These are phyloP conservation scores for Apogon hyalosoma DNA, from an alignment of 2,797 vertebrate genomes.

Conservation along the genomic window DNA sequence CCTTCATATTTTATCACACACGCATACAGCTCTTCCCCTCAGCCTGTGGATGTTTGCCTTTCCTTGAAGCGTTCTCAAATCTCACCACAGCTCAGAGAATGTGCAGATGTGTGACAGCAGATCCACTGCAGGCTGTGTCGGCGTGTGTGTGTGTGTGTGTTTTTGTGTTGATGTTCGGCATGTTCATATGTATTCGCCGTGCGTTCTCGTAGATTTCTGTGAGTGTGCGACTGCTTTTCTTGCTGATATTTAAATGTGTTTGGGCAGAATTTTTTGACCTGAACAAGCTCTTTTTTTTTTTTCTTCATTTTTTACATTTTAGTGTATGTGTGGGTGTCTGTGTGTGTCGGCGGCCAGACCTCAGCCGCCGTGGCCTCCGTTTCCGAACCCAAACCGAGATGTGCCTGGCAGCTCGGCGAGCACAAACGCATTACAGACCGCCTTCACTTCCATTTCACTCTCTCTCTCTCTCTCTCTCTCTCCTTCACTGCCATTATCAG, in stretches of 20 bases:
- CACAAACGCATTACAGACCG: constrained; percentile 50
- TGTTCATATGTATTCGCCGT: constrained; percentile 32
- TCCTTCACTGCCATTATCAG: constrained; percentile 35
- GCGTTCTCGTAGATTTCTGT: constrained; percentile 6
- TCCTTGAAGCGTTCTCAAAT: constrained; percentile 45
- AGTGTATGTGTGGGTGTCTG: background rate
- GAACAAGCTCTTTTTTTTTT: background rate
- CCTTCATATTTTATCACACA: constrained; percentile 11
- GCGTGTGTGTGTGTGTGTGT: constrained; percentile 23
- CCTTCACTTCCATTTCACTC: constrained; percentile 22
- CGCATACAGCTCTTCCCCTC: constrained; percentile 26
- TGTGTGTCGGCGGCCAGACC: constrained; percentile 21
- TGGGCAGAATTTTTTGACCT: constrained; percentile 44
- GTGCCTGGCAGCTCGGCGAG: constrained; percentile 58
- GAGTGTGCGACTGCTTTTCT: constrained; percentile 26
- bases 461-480: constrained; percentile 3
- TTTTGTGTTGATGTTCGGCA: constrained; percentile 24
- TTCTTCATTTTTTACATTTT: background rate
- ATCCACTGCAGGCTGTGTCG: constrained; percentile 40
- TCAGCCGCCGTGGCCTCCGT: constrained; percentile 59
- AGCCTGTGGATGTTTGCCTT: constrained; percentile 49
- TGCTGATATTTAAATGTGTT: constrained; percentile 33
- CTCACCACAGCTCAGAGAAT: constrained; percentile 51
- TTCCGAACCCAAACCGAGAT: constrained; percentile 68
- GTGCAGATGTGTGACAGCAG: constrained; percentile 54